A percentile compares a stretch with the other conserved stretches of the same genome.
Evolutionary conservation across 2,113 vertebrate species (phyloP).

Genomic region (Sander lucioperca): DNA sequence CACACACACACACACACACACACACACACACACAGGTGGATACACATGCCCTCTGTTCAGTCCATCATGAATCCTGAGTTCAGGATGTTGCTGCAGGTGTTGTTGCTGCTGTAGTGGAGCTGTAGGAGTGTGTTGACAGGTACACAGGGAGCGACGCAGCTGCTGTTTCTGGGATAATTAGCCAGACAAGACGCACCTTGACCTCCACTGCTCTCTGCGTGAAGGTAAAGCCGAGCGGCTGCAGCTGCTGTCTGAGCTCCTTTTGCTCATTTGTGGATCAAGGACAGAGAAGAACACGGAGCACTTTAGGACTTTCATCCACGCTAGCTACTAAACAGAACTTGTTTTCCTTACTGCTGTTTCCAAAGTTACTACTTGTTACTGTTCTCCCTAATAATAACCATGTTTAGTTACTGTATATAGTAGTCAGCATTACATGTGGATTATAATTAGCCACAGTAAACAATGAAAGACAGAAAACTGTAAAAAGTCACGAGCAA

Average conservation of each 20-base stretch:
- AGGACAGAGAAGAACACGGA: constrained; percentile 11
- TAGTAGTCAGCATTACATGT: no score
- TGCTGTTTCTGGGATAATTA: constrained; percentile 39
- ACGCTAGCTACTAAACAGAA: no score
- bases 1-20: neutral
- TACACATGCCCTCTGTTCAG: neutral
- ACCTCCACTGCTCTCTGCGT: constrained; percentile 21
- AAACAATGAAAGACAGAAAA: neutral
- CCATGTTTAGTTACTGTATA: no score
- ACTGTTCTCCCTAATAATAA: no score
- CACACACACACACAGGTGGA: neutral
- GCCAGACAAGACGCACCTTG: constrained; percentile 11
- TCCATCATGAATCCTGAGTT: neutral
- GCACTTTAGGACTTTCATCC: neutral
- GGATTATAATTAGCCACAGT: no score
- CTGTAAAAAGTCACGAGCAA: neutral
- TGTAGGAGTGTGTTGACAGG: neutral
- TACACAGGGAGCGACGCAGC: neutral
- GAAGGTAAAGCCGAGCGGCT: neutral
- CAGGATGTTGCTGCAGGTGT: neutral
- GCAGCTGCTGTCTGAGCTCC: constrained; percentile 44
- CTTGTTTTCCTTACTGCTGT: no score
- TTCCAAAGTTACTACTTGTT: no score
- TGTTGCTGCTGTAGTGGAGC: neutral
- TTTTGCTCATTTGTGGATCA: constrained; percentile 14